Conservation (phyloP, 2,888 invertebrate genomes). For the Caradrina clavipalpis region DNA sequence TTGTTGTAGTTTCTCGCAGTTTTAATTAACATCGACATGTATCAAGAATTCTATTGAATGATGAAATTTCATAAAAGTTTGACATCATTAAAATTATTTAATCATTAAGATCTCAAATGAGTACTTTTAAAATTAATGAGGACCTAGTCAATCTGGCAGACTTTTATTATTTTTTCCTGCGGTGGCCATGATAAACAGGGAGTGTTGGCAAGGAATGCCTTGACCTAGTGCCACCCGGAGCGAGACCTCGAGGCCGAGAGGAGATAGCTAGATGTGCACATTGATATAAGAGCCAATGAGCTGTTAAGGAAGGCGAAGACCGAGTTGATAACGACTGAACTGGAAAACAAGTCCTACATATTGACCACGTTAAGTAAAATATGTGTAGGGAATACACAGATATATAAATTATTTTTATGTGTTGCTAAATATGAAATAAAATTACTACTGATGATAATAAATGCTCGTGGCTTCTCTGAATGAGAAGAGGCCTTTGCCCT, state of each 20-base stretch:
- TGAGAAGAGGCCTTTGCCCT: too few species aligned
- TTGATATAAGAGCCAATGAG: conserved; percentile 45
- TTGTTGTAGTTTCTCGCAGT: not conserved
- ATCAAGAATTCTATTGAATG: not conserved
- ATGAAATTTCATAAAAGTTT: not conserved
- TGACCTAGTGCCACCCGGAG: conserved; percentile 43
- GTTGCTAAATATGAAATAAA: not conserved
- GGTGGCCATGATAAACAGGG: conserved; percentile 18
- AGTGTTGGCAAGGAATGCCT: conserved; percentile 31
- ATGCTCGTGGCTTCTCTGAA: too few species aligned
- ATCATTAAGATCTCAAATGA: not conserved
- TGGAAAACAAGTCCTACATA: conserved; percentile 27
- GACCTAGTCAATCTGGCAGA: not conserved
- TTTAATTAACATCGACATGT: not conserved
- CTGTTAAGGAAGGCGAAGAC: conserved; percentile 37
- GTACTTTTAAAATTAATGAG: not conserved
- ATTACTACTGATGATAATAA: not conserved
- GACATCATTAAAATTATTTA: not conserved
- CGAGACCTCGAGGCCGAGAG: conserved; percentile 37
- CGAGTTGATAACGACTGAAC: conserved; percentile 24
- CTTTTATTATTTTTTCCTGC: not conserved
- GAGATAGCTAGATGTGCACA: conserved; percentile 26
- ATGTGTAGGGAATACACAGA: not conserved
- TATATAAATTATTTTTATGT: not conserved
- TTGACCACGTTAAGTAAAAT: conserved; percentile 10